Evolutionary conservation across 2,797 vertebrate species (phyloP).

Genomic region (Sebastes vulpes): DNA sequence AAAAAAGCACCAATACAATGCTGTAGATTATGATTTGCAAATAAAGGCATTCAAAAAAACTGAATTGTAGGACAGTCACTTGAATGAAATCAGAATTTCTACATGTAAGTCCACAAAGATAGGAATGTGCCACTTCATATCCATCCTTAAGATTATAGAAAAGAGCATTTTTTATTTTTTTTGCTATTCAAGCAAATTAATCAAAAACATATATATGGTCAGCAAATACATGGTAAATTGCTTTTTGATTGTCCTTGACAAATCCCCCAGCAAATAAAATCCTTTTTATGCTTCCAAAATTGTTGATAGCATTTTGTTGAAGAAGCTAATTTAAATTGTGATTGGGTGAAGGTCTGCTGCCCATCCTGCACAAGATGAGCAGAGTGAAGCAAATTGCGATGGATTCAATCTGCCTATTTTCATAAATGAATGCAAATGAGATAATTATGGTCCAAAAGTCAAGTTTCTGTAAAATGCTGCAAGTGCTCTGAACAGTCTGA

Average conservation of each 20-base stretch:
- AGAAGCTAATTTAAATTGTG: constrained; percentile 56
- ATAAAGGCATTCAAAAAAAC: constrained; percentile 15
- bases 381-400: constrained; percentile 28
- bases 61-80: not conserved
- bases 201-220: constrained; percentile 33
- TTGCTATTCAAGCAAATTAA: constrained; percentile 15
- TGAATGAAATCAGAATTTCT: not conserved
- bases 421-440: constrained; percentile 55
- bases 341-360: constrained; percentile 40
- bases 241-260: constrained; percentile 46
- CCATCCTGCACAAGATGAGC: constrained; percentile 6
- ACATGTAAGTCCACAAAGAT: constrained; percentile 26
- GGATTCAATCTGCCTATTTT: constrained; percentile 37
- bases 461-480: constrained; percentile 37
- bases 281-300: constrained; percentile 28
- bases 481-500: constrained; percentile 20
- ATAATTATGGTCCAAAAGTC: constrained; percentile 48
- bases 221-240: constrained; percentile 47
- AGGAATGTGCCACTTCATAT: constrained; percentile 13
- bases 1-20: not conserved
- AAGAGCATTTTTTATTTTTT: not conserved
- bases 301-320: constrained; percentile 27
- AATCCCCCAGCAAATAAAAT: constrained; percentile 46
- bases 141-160: constrained; percentile 19
- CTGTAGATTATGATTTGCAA: constrained; percentile 6